phyloP scores from a whole-genome alignment of 2,113 vertebrate genomes.

The Neolamprologus longior region DNA sequence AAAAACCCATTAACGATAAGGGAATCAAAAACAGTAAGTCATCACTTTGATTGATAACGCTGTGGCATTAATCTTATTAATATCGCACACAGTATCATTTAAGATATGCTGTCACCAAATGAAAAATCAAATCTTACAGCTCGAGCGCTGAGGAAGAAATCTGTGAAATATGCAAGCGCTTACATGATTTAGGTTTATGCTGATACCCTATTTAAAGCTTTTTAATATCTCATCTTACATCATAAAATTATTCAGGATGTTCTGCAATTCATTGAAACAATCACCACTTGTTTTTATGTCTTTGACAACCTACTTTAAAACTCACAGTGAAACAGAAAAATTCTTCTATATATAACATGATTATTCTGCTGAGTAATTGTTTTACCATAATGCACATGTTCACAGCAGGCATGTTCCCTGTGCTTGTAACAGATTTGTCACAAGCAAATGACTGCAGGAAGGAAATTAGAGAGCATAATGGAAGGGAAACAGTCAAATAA shows the following conservation, averaged over 20 bases:
- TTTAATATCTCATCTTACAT: neutral
- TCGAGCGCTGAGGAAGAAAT: neutral
- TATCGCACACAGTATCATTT: neutral
- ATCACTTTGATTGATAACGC: neutral
- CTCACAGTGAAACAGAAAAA: neutral
- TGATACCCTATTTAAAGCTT: neutral
- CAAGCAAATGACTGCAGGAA: neutral
- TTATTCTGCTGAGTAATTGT: neutral
- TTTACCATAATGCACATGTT: neutral
- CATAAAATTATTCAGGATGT: neutral
- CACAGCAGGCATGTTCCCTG: neutral
- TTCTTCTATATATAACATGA: neutral
- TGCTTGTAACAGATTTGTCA: neutral
- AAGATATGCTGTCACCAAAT: neutral
- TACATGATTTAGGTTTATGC: neutral
- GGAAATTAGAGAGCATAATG: conserved; percentile 1
- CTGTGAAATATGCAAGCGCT: neutral
- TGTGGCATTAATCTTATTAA: conserved; percentile 1
- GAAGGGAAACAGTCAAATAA: neutral
- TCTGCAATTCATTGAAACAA: neutral
- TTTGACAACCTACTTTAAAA: neutral
- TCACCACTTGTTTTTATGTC: neutral
- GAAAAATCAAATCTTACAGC: neutral
- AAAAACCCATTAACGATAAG: neutral
- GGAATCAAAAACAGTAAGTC: neutral